A percentile compares a stretch with the other conserved stretches of the same genome.
Evolutionary conservation across 2,797 vertebrate genomes (phyloP).

Genomic region (Periparus ater): DNA sequence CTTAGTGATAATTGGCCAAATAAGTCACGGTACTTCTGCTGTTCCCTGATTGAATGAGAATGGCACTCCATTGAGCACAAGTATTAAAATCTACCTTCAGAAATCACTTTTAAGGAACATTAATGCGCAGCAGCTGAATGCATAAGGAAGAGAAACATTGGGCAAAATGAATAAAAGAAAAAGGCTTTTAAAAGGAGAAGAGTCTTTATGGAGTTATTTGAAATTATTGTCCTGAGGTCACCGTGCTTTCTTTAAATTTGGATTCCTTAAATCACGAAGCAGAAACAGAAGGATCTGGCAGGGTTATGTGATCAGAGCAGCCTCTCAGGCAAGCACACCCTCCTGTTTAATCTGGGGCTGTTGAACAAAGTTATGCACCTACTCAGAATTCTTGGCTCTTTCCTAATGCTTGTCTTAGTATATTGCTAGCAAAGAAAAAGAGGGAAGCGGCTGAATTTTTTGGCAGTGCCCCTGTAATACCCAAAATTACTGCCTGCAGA

Average conservation of each 20-base stretch:
- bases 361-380: not conserved
- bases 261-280: not conserved
- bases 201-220: not conserved
- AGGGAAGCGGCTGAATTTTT: not conserved
- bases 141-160: not conserved
- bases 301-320: not conserved
- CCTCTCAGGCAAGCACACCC: not conserved
- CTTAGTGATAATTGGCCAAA: not conserved
- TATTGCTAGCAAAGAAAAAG: not conserved
- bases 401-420: not conserved
- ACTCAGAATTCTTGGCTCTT: not conserved
- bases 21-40: not conserved
- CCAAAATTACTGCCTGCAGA: not conserved
- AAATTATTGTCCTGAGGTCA: not conserved
- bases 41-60: not conserved
- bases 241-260: not conserved
- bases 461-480: not conserved
- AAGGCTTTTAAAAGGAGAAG: not conserved
- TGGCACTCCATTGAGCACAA: not conserved
- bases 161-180: not conserved
- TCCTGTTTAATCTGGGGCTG: not conserved
- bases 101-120: constrained; percentile 34
- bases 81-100: constrained; percentile 11
- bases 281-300: not conserved
- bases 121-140: not conserved